These are phyloP conservation scores for Carcharodon carcharias DNA, from an alignment of 2,797 vertebrate species.

Conservation along the genomic window DNA sequence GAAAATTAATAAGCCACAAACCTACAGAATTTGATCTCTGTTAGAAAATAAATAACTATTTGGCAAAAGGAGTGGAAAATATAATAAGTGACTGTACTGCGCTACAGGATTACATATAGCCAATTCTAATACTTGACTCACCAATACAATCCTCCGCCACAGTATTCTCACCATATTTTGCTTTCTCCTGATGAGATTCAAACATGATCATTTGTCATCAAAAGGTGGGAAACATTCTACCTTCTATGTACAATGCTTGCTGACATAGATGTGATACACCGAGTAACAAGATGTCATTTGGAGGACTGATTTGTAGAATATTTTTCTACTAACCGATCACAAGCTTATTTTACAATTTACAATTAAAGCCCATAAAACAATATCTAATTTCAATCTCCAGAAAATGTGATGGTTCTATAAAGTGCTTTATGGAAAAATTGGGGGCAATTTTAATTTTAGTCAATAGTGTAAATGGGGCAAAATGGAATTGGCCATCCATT, in stretches of 20 bases:
- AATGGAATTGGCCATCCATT: neutral
- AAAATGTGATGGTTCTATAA: neutral
- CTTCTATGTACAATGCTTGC: neutral
- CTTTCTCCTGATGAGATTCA: neutral
- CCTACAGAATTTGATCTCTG: constrained; percentile 9
- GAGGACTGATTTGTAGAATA: neutral
- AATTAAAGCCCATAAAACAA: neutral
- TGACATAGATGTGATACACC: neutral
- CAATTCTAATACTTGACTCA: constrained; percentile 3
- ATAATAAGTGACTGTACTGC: neutral
- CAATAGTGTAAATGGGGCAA: neutral
- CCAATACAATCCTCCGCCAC: neutral
- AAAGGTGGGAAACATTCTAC: neutral
- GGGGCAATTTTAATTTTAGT: neutral
- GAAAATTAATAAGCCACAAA: constrained; percentile 20
- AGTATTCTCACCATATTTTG: neutral
- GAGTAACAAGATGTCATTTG: neutral
- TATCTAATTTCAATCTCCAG: neutral
- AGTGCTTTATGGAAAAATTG: neutral
- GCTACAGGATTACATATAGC: neutral
- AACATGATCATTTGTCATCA: neutral
- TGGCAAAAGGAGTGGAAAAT: constrained; percentile 20
- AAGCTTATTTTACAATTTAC: neutral
- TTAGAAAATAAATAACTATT: constrained; percentile 6
- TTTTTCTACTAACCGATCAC: neutral